Conservation (phyloP, 2,888 invertebrate genomes). For the Charanyca ferruginea region DNA sequence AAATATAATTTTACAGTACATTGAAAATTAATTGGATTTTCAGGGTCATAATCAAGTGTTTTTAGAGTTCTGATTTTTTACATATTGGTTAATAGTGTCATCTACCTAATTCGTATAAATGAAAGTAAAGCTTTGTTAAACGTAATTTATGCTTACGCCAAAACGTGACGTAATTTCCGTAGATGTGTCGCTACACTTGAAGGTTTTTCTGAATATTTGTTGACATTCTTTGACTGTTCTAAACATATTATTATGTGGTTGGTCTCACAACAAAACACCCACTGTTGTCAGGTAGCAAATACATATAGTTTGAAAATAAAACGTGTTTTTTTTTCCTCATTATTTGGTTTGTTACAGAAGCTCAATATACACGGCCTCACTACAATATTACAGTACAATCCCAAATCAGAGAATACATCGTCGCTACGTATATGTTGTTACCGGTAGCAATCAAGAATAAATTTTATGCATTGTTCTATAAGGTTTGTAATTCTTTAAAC, state of each 20-base stretch:
- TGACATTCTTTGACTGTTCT: background rate
- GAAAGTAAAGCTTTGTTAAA: too few relatives aligned
- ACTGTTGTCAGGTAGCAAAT: constrained; percentile 11
- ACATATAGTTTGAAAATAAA: constrained; percentile 1
- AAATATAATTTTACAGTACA: too few relatives aligned
- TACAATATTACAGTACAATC: constrained; percentile 1
- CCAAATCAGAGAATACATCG: constrained; percentile 13
- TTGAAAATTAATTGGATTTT: too few relatives aligned
- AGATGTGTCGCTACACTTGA: background rate
- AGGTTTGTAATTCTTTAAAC: constrained; percentile 11
- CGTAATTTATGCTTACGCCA: too few relatives aligned
- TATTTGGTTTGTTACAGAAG: constrained; percentile 23
- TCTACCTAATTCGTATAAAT: too few relatives aligned
- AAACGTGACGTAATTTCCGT: background rate
- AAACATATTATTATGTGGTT: background rate
- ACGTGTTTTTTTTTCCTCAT: constrained; percentile 2
- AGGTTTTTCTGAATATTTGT: background rate
- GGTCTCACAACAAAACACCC: constrained; percentile 14
- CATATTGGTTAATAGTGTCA: too few relatives aligned
- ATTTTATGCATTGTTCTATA: background rate
- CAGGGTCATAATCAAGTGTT: too few relatives aligned
- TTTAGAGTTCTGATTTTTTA: too few relatives aligned
- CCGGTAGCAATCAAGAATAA: constrained; percentile 7
- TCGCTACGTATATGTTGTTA: background rate
- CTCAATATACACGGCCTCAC: constrained; percentile 42